Base-by-base conservation (phyloP, 1,140 invertebrate species). In the Eupeodes corollae region DNA sequence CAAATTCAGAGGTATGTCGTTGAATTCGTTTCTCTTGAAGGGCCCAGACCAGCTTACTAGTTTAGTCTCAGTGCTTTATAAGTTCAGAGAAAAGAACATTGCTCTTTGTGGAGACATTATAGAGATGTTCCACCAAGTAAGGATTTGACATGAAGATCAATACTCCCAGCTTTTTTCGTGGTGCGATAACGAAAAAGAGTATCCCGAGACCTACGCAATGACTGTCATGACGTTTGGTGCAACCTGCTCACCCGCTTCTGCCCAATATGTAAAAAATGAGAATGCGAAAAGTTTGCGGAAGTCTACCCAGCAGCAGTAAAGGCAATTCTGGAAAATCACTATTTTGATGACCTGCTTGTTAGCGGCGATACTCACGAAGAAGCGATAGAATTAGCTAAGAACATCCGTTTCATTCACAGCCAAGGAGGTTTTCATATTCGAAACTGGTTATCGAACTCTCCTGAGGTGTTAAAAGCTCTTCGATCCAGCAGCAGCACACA, bases 261-360 rank as follows among this genome's bases (percentile, higher is more conserved):
- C 60, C 1, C 43, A 55, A 14, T 49, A 47, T 47, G 52, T 67
- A 1, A 50, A 51, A 14, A 55, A 63, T 42, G 18, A 31, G 9
- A 64, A 68, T 33, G 57, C 63, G 0, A 6, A 33, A 37, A 37
- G 3, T 37, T 37, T 10, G 15, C 3, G 10, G 13, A 3, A 1
- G 13, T 33, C 2, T 50, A 51, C 19, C 61, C 56, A 0, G 15
- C 21, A 2, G 59, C 64, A 0, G 61, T 54, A 1, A 18, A 55
- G 0, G 59, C 55, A 1, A 58, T 68, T 8, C 18, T 52, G 2
- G 41, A 56, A 5, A 54, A 59, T 32, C 59, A 59, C 47, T 69
- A 64, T 43, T 66, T 68, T 55, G 64, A 68, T 19, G 68, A 68
- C 43, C 67, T 53, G 42, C 44, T 66, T 8, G 52, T 61, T 44